Percentiles rank a stretch among this genome's conserved stretches.
Conservation (phyloP, 2,888 invertebrate genomes). For the Salticus scenicus region DNA sequence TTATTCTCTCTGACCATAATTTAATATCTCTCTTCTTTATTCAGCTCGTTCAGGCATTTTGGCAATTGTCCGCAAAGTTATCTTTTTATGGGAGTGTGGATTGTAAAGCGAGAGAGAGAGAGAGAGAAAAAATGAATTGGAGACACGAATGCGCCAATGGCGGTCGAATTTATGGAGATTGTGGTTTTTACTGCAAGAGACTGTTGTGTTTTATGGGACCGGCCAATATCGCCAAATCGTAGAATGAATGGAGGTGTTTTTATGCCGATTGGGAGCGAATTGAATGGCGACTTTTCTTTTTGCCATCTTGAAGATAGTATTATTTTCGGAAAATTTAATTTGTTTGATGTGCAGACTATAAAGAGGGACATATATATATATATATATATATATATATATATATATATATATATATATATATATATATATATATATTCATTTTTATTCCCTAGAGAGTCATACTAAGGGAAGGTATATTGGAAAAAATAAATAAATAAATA, state of each 20-base stretch:
- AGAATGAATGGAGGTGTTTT: neutral
- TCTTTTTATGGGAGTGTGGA: neutral
- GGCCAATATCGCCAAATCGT: neutral
- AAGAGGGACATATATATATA: too few relatives aligned
- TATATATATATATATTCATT: too few relatives aligned
- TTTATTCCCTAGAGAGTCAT: too few relatives aligned
- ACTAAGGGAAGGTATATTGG: too few relatives aligned
- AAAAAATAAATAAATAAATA: too few relatives aligned
- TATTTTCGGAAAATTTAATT: too few relatives aligned
- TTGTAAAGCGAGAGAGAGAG: neutral
- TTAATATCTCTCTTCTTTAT: conserved; percentile 35
- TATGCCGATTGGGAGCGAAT: neutral
- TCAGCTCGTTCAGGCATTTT: conserved; percentile 4
- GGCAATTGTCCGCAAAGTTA: neutral
- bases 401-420: too few relatives aligned
- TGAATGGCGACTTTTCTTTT: neutral
- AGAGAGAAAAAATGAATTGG: too few relatives aligned
- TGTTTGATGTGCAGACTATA: too few relatives aligned
- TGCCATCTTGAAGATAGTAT: too few relatives aligned
- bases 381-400: too few relatives aligned
- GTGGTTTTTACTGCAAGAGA: neutral
- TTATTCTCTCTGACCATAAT: conserved; percentile 21
- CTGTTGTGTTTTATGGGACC: neutral
- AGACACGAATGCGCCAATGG: neutral
- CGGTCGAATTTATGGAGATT: neutral